Evolutionary conservation across 2,888 invertebrate species (phyloP).

Genomic region (Trypoxylon attenuatum): DNA sequence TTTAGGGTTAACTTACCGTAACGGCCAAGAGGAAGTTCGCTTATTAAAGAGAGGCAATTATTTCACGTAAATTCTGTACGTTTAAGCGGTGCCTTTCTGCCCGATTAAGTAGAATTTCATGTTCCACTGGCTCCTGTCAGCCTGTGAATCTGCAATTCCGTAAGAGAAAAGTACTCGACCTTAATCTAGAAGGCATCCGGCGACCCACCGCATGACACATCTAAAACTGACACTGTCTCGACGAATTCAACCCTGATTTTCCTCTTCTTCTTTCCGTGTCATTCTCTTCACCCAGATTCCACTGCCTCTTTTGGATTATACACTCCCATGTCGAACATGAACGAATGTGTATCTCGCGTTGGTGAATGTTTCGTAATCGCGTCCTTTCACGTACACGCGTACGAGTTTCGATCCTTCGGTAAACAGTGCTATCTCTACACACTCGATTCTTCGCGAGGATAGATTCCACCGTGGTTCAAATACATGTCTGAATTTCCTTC

Average conservation of each 20-base stretch:
- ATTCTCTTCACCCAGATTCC: too few species aligned
- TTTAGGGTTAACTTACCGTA: too few species aligned
- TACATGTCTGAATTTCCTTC: too few species aligned
- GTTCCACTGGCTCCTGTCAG: background rate
- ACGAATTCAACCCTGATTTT: conserved; percentile 8
- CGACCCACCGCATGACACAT: conserved; percentile 1
- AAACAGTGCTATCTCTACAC: background rate
- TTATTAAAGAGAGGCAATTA: too few species aligned
- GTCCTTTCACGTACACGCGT: background rate
- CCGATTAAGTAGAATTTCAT: conserved; percentile 2
- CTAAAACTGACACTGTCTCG: conserved; percentile 21
- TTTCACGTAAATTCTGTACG: background rate
- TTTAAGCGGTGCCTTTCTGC: background rate
- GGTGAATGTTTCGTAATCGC: background rate
- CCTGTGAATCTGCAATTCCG: background rate
- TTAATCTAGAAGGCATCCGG: conserved; percentile 2
- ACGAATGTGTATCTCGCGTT: background rate
- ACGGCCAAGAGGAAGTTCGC: too few species aligned
- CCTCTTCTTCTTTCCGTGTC: background rate
- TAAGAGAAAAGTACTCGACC: background rate
- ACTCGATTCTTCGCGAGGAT: background rate
- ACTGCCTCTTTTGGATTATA: too few species aligned
- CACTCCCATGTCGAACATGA: too few species aligned
- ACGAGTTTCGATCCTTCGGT: background rate
- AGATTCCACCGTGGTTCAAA: background rate